These are phyloP conservation scores for Argyra leucocephala DNA, from an alignment of 2,888 invertebrate genomes.

Conservation along the genomic window DNA sequence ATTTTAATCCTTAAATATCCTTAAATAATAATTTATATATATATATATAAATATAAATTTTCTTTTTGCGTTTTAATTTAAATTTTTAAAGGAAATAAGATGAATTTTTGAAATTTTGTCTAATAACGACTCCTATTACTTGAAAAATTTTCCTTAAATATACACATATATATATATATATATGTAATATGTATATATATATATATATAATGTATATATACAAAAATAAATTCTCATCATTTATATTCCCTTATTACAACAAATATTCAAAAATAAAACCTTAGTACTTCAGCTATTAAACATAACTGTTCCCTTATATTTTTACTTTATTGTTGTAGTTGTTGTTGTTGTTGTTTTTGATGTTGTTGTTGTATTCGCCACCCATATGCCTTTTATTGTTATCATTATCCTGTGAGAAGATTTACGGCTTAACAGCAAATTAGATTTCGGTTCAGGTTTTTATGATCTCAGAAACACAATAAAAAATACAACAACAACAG, in stretches of 20 bases:
- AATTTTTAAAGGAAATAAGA: neutral
- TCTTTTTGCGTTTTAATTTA: too few relatives aligned
- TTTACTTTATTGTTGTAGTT: neutral
- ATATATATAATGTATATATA: too few relatives aligned
- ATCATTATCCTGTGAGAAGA: slow-evolving; percentile 6
- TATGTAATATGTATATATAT: too few relatives aligned
- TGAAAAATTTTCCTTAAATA: too few relatives aligned
- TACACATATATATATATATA: too few relatives aligned
- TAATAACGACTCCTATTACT: neutral
- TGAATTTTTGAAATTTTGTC: neutral
- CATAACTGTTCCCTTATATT: neutral
- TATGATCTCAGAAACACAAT: neutral
- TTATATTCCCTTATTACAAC: neutral
- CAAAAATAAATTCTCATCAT: too few relatives aligned
- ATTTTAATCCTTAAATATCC: neutral
- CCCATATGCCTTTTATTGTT: slow-evolving; percentile 6
- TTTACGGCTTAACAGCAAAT: slow-evolving; percentile 6
- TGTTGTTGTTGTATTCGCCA: neutral
- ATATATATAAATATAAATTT: neutral
- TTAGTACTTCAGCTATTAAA: neutral
- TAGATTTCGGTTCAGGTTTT: slow-evolving; percentile 3
- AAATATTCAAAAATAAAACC: neutral
- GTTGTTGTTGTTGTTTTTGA: neutral
- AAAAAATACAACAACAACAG: neutral
- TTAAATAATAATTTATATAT: neutral